Percentiles rank a stretch among this genome's conserved stretches.
phyloP scores from a whole-genome alignment of 2,797 vertebrate species.

The Phoeniculus purpureus region DNA sequence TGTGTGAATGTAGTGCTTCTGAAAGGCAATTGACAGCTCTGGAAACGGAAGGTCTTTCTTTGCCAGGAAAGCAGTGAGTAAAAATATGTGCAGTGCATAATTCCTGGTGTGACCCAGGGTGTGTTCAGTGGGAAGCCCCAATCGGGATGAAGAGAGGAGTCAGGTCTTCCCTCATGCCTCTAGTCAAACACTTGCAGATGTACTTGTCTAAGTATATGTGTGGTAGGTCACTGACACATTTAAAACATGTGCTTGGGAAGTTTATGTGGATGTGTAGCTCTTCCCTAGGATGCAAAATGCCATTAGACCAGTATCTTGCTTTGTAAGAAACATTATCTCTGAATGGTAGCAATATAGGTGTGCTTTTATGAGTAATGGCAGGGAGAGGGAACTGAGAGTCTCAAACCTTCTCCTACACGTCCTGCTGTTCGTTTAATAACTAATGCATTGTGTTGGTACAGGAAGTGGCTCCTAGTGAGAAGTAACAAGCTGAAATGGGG shows the following conservation, averaged over 20 bases:
- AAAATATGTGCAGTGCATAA: neutral
- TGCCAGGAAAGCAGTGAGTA: neutral
- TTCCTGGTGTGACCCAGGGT: rapidly evolving
- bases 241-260: neutral
- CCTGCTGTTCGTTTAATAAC: neutral
- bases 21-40: constrained; percentile 23
- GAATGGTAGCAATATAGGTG: neutral
- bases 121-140: neutral
- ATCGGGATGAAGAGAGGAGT: rapidly evolving
- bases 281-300: neutral
- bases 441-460: neutral
- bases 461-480: constrained; percentile 21
- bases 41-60: neutral
- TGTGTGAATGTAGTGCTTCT: constrained; percentile 1
- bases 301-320: rapidly evolving
- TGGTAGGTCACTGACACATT: neutral
- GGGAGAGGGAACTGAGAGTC: neutral
- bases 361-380: neutral
- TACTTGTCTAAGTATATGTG: rapidly evolving
- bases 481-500: constrained; percentile 46
- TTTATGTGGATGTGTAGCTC: neutral
- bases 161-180: rapidly evolving
- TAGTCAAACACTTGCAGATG: rapidly evolving
- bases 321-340: rapidly evolving
- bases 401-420: neutral